Percentiles rank a stretch among this genome's conserved stretches.
phyloP scores from a whole-genome alignment of 1,140 invertebrate species.

The Drosophila ficusphila region DNA sequence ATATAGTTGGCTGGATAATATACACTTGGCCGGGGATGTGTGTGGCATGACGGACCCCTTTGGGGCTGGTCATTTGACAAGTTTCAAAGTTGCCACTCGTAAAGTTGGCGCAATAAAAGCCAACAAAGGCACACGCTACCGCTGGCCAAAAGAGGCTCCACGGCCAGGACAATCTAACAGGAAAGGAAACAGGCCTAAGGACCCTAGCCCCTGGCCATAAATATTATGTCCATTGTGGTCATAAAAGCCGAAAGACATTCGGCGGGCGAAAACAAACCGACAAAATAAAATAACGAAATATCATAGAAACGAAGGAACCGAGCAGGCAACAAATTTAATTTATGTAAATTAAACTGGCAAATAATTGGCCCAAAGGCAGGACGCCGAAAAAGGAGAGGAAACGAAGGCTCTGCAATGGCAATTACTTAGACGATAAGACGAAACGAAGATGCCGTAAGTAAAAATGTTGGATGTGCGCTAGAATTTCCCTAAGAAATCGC shows the following conservation, averaged over 20 bases:
- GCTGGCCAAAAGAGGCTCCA: slow-evolving; percentile 11
- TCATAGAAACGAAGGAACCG: slow-evolving; percentile 10
- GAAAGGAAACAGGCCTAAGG: slow-evolving; percentile 20
- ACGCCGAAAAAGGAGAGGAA: not conserved
- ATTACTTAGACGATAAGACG: slow-evolving; percentile 72
- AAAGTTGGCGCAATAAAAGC: slow-evolving; percentile 62
- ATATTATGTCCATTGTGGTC: slow-evolving; percentile 64
- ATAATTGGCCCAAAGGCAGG: slow-evolving; percentile 52
- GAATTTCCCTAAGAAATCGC: slow-evolving; percentile 77
- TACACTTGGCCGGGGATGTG: slow-evolving; percentile 3
- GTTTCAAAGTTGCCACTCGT: slow-evolving; percentile 65
- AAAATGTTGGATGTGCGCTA: slow-evolving; percentile 49
- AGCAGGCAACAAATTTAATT: slow-evolving; percentile 60
- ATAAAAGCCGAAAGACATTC: slow-evolving; percentile 56
- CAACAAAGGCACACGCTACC: slow-evolving; percentile 25
- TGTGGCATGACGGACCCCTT: slow-evolving; percentile 23
- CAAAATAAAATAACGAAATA: slow-evolving; percentile 23
- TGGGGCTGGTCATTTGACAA: slow-evolving; percentile 62
- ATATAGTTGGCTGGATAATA: slow-evolving; percentile 27
- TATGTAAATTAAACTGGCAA: slow-evolving; percentile 72
- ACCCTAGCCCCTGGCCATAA: slow-evolving; percentile 43
- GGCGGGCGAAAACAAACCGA: slow-evolving; percentile 28
- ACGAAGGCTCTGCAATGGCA: slow-evolving; percentile 43
- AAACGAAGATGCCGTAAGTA: slow-evolving; percentile 37
- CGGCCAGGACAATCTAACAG: slow-evolving; percentile 3